A percentile compares a stretch with the other conserved stretches of the same genome.
These are phyloP conservation scores for Tympanuchus pallidicinctus DNA, from an alignment of 2,113 vertebrate genomes.

Conservation along the genomic window DNA sequence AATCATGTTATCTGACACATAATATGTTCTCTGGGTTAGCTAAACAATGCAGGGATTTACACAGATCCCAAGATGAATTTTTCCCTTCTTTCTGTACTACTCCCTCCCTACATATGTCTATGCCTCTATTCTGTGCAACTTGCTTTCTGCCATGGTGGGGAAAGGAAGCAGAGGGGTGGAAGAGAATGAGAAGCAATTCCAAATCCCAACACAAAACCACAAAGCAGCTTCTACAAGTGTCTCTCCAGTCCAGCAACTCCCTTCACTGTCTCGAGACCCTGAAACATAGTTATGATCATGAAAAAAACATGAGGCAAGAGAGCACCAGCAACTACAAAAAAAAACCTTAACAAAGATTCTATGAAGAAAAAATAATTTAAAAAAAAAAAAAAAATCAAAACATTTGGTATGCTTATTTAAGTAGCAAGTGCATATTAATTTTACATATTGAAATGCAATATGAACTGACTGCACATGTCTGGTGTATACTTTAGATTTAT, in stretches of 20 bases:
- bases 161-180: no score
- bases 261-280: background rate
- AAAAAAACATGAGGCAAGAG: background rate
- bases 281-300: fast-evolving
- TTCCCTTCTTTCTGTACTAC: background rate
- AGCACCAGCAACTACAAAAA: background rate
- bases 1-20: no score
- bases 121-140: background rate
- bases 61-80: background rate
- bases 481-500: background rate
- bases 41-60: background rate
- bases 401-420: background rate
- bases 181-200: background rate
- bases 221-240: fast-evolving
- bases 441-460: background rate
- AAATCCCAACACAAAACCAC: background rate
- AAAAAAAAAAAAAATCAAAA: background rate
- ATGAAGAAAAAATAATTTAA: background rate
- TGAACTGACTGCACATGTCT: background rate
- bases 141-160: background rate
- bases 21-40: background rate
- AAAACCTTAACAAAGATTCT: background rate
- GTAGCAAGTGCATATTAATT: background rate
- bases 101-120: background rate
- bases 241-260: background rate